Evolutionary conservation across 2,888 invertebrate species (phyloP).

Genomic region (Scrobipalpa costella): DNA sequence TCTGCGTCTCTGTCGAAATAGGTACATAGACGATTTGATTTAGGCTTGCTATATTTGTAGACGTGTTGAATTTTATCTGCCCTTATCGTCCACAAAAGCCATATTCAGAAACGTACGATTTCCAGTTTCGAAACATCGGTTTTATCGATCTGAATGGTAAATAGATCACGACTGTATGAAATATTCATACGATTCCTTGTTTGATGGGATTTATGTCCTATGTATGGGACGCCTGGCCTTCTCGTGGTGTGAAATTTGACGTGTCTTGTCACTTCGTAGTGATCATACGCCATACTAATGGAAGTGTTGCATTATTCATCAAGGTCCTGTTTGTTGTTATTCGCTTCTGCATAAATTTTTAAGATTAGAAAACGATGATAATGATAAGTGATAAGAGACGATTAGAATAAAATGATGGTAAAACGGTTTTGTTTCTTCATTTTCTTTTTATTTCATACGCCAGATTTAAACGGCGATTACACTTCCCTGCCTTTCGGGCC

Average conservation of each 20-base stretch:
- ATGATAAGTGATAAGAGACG: background rate
- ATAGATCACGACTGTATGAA: conserved; percentile 19
- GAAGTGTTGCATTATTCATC: conserved; percentile 33
- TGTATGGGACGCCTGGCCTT: conserved; percentile 37
- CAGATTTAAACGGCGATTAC: too few species aligned
- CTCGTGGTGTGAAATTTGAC: conserved; percentile 45
- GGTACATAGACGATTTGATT: too few species aligned
- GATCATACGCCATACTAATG: background rate
- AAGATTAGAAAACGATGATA: background rate
- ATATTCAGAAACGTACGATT: conserved; percentile 8
- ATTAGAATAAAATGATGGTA: background rate
- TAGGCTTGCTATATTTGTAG: too few species aligned
- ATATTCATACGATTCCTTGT: conserved; percentile 26
- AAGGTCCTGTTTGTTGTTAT: conserved; percentile 8
- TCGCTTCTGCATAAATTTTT: background rate
- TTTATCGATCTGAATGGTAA: conserved; percentile 9
- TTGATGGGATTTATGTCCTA: conserved; percentile 7
- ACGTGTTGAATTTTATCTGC: background rate
- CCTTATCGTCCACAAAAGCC: background rate
- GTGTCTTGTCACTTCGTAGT: conserved; percentile 22
- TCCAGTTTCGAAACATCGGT: conserved; percentile 11
- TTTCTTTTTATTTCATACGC: too few species aligned
- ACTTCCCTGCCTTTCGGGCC: too few species aligned
- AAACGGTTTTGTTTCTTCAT: too few species aligned
- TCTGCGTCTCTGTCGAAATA: too few species aligned